Percentiles rank a stretch among this genome's conserved stretches.
Evolutionary conservation across 2,113 vertebrate species (phyloP).

Genomic region (Columba livia): DNA sequence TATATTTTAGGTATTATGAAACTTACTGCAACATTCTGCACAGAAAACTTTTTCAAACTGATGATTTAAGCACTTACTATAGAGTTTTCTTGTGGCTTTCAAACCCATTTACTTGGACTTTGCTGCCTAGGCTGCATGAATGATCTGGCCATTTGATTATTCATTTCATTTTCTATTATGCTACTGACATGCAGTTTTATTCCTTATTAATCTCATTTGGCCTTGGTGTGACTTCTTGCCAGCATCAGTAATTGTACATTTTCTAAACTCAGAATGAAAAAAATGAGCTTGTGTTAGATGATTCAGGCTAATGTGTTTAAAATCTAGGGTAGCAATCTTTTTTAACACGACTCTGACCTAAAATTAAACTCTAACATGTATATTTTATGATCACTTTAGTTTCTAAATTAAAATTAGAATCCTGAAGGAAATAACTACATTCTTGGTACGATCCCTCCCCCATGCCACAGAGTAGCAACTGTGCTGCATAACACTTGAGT

Average conservation of each 20-base stretch:
- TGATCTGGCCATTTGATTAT: background rate
- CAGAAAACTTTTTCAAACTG: background rate
- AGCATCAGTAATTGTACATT: slow-evolving; percentile 18
- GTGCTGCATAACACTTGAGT: background rate
- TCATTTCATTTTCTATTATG: slow-evolving; percentile 37
- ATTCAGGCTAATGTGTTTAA: background rate
- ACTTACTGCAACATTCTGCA: background rate
- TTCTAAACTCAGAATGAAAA: slow-evolving; percentile 20
- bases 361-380: background rate
- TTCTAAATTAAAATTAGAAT: slow-evolving; percentile 33
- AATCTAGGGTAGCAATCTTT: background rate
- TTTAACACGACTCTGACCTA: background rate
- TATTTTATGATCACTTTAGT: background rate
- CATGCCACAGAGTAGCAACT: background rate
- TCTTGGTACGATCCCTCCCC: background rate
- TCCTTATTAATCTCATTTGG: slow-evolving; percentile 34
- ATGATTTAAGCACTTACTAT: background rate
- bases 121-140: background rate
- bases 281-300: background rate
- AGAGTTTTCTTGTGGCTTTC: background rate
- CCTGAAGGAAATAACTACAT: background rate
- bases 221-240: slow-evolving; percentile 23
- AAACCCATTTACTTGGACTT: background rate
- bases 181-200: background rate
- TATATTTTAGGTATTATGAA: background rate